Base-by-base conservation (phyloP, 1,140 invertebrate genomes). In the Heliconius eleuchia region DNA sequence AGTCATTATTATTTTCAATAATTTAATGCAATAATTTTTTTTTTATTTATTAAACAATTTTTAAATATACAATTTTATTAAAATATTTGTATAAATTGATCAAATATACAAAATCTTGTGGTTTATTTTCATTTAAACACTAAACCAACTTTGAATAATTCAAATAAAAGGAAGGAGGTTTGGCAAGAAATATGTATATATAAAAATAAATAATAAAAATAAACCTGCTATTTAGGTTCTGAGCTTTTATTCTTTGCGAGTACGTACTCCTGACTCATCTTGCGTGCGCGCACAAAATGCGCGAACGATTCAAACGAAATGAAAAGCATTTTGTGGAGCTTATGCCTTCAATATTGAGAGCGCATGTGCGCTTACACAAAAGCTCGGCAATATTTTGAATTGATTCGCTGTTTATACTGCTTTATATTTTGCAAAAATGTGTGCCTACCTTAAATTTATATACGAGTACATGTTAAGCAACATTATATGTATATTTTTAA, bases 241-340 rank as follows among this genome's bases (percentile, higher is more conserved):
- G 30, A n/a, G 60, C 18, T 77, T 18, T 73, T 88, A 79, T 77
- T 88, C 85, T 89, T 46, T 87, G 84, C 57, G 77, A 73, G 60
- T 77, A 66, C 60, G 23, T 30, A 80, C 73, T 77, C 74, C 81
- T 92, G 92, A 92, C 80, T 93, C 91, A 93, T 91, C 84, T 89
- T 90, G 90, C 90, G 89, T 88, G 85, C 83, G 86, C 91, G 87
- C 86, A 89, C 84, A 91, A 88, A 89, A 86, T 85, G 84, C 90
- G 88, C 88, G 81, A 86, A 84, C 89, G 87, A 92, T 94, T 94
- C 86, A 93, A 91, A 90, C 82, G 90, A 91, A 91, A 92, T 94
- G 90, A 93, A 94, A 94, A 91, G 91, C 91, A 87, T 92, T 92
- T 92, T 92, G 91, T 91, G 80, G 73, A 86, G 84, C 84, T 74